Conservation (phyloP, 2,888 invertebrate species). For the Drosophila picticornis region DNA sequence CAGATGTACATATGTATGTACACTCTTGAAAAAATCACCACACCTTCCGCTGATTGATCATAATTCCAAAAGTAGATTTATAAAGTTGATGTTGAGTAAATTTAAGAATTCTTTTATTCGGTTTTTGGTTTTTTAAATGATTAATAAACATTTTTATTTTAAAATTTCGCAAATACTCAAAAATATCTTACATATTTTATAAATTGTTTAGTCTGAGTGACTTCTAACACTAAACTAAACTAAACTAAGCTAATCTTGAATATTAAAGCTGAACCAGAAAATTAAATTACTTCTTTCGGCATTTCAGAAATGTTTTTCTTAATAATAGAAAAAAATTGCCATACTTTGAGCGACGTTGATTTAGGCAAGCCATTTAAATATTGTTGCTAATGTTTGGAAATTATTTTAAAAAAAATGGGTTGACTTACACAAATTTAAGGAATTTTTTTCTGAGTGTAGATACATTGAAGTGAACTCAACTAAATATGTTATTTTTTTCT, state of each 20-base stretch:
- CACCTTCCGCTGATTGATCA: background rate
- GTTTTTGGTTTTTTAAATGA: background rate
- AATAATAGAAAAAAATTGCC: background rate
- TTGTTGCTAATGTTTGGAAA: no score
- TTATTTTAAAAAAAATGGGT: background rate
- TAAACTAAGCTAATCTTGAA: no score
- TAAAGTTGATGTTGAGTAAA: background rate
- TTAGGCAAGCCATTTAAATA: no score
- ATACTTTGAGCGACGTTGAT: no score
- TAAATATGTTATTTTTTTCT: background rate
- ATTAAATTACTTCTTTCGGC: background rate
- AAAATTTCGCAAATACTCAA: background rate
- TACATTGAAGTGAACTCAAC: background rate
- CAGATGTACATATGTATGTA: background rate
- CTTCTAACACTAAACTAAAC: no score
- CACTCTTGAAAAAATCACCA: background rate
- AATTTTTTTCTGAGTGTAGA: background rate
- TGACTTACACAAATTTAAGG: background rate
- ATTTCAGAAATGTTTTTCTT: background rate
- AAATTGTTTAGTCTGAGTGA: no score
- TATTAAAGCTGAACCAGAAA: background rate
- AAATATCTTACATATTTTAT: no score
- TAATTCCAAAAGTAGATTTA: background rate
- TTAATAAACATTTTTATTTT: background rate
- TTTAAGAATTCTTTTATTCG: background rate